Evolutionary conservation across 30 jellyfish, hydroid and myxozoan species (phyloP).

Genomic region (Cassiopea xamachana): DNA sequence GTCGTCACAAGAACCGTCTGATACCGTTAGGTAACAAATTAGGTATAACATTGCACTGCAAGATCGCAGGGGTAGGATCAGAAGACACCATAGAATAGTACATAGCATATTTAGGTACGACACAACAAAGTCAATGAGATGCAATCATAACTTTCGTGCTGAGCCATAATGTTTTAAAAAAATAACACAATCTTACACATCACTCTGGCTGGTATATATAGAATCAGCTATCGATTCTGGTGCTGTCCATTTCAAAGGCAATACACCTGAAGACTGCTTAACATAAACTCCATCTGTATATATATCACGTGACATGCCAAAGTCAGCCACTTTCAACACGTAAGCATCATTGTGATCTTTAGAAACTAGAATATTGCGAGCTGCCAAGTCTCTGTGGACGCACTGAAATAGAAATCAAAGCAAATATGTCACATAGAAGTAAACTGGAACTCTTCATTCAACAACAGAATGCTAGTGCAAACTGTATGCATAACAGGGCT

Average conservation of each 20-base stretch:
- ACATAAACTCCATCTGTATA: constrained; percentile 69
- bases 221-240: constrained; percentile 86
- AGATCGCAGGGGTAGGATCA: constrained; percentile 41
- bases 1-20: too few relatives aligned
- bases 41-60: neutral
- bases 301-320: constrained; percentile 92
- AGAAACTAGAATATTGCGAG: constrained; percentile 80
- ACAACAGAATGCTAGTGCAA: too few relatives aligned
- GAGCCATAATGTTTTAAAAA: neutral
- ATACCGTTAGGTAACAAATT: too few relatives aligned
- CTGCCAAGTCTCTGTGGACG: constrained; percentile 93
- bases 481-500: too few relatives aligned
- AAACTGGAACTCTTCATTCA: too few relatives aligned
- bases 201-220: constrained; percentile 78
- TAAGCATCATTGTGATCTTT: constrained; percentile 52
- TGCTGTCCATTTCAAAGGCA: constrained; percentile 95
- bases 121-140: too few relatives aligned
- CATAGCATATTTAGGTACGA: too few relatives aligned
- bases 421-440: too few relatives aligned
- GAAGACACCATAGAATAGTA: constrained; percentile 3
- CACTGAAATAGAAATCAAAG: constrained; percentile 42
- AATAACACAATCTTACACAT: constrained; percentile 90
- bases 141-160: too few relatives aligned
- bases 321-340: constrained; percentile 81
- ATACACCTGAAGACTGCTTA: constrained; percentile 72